Base-by-base conservation (phyloP, 2,888 invertebrate genomes). In the Sericinus montela region DNA sequence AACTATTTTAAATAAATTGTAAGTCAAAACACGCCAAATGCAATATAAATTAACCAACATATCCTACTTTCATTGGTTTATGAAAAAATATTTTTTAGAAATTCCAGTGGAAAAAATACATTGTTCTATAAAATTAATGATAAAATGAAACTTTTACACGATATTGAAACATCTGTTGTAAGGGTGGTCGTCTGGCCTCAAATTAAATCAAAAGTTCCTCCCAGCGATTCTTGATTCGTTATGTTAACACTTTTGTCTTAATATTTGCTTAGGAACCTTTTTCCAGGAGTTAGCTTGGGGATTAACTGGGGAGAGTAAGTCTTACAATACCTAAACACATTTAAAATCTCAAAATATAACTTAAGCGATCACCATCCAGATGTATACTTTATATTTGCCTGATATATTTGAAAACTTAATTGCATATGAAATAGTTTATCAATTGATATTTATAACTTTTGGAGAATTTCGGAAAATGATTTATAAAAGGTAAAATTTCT, bases 211-310 rank as follows among this genome's bases (percentile, higher is more conserved):
- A 11, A 48, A 48, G 23, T 43, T 43, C 14, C 34, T 46, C 45
- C 10, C 15, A 25, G 48, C 25, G 32, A 38, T 43, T 38, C 32
- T 42, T 25, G 16, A 37, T 42, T 30, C 36, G 29, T 41, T 48
- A 30, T 42, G 25, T 30, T 48, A 48, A 42, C 37, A 48, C 42
- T 48, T 48, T 48, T 30, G 14, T 37, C 19, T 28, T 36, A 42
- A 42, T 42, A 48, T 42, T 48, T 42, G 37, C 14, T 42, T 47
- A 19, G 30, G 29, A 36, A 23, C 30, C 29, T 42, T 45, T 45
- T 5, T 8, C 34, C 4, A 9, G 15, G 29, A 32, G 38, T 45
- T 25, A 45, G 19, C 36, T 41, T 13, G 23, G 11, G 35, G 29
- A 48, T 19, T 41, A 37, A 10, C 13, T 5, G 10, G 29, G 3